Evolutionary conservation across 2,113 vertebrate species (phyloP).

Genomic region (Drymodes brunneopygia): DNA sequence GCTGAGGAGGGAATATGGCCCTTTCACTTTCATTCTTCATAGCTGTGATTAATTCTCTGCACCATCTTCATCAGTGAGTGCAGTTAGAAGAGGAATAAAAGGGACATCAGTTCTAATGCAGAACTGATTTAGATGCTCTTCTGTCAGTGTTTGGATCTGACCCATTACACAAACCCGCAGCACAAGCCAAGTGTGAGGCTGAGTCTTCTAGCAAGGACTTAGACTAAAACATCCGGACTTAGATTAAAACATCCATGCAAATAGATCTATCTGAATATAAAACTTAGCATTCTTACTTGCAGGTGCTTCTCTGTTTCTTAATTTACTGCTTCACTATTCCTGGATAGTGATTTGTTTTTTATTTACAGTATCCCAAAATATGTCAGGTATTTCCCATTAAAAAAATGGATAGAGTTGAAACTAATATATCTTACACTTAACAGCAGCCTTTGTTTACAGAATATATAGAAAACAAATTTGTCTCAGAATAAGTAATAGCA

Average conservation of each 20-base stretch:
- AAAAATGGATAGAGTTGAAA: background rate
- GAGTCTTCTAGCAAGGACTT: background rate
- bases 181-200: background rate
- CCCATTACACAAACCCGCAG: background rate
- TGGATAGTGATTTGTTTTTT: background rate
- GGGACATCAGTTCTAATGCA: background rate
- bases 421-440: background rate
- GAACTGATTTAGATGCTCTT: background rate
- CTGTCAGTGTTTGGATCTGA: background rate
- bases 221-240: background rate
- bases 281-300: background rate
- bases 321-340: background rate
- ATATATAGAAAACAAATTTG: background rate
- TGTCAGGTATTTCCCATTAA: background rate
- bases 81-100: conserved; percentile 8
- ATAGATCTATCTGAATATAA: background rate
- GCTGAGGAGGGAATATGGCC: background rate
- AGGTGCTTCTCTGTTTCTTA: background rate
- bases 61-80: background rate
- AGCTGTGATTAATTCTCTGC: conserved; percentile 33
- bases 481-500: background rate
- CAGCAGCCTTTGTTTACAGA: background rate
- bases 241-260: background rate
- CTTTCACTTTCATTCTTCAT: conserved; percentile 20
- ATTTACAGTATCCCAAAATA: background rate